These are phyloP conservation scores for Pentalonia nigronervosa DNA, from an alignment of 1,140 invertebrate species.

Conservation along the genomic window DNA sequence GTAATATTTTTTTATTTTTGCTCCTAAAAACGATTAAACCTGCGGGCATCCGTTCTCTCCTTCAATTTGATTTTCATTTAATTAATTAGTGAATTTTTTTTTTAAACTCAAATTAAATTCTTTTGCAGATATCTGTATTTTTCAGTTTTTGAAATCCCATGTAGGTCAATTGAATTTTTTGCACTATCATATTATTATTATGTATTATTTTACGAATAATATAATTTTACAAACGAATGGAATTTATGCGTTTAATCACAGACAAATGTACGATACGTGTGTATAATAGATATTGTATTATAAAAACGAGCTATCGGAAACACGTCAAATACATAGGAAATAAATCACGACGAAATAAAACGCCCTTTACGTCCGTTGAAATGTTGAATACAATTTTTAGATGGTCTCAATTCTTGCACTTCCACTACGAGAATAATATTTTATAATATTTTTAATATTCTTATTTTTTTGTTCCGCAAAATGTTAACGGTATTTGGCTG, in stretches of 20 bases:
- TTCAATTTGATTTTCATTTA: too few relatives aligned
- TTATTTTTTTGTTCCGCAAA: neutral
- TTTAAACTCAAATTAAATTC: too few relatives aligned
- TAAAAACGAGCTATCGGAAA: neutral
- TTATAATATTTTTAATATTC: neutral
- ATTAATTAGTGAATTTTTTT: too few relatives aligned
- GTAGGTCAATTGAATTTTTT: conserved; percentile 2
- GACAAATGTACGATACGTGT: neutral
- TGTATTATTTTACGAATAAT: neutral
- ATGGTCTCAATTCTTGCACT: neutral
- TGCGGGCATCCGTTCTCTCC: too few relatives aligned
- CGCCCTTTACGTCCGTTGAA: neutral
- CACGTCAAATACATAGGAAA: neutral
- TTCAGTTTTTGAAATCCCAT: conserved; percentile 26
- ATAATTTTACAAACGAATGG: neutral
- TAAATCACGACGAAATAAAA: neutral
- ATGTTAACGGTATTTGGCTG: conserved; percentile 24
- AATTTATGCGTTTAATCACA: neutral
- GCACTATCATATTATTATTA: neutral
- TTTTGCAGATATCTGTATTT: too few relatives aligned
- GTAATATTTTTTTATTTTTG: too few relatives aligned
- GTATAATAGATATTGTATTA: neutral
- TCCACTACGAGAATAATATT: rapidly evolving
- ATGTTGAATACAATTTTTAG: neutral
- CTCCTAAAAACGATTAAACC: too few relatives aligned